Conservation (phyloP, 2,113 vertebrate genomes). For the Indri indri region DNA sequence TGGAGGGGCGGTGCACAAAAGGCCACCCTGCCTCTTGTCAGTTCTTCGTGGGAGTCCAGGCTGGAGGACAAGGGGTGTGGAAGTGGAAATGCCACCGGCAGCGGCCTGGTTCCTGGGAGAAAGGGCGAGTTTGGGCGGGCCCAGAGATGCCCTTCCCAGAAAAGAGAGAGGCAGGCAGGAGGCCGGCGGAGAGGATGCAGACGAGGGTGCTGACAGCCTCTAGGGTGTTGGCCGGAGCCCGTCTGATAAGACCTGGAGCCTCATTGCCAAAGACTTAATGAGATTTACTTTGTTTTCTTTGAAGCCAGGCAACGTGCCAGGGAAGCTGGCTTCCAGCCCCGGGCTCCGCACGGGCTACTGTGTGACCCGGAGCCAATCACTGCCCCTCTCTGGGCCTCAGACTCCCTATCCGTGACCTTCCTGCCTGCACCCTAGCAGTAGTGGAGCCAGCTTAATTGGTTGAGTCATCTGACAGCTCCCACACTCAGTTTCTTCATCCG, state of each 20-base stretch:
- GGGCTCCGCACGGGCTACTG: neutral
- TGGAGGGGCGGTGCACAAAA: no score
- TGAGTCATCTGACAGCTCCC: neutral
- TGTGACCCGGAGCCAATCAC: neutral
- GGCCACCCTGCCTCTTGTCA: neutral
- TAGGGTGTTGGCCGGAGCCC: neutral
- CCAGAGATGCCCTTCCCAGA: neutral
- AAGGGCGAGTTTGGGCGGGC: neutral
- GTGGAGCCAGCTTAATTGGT: neutral
- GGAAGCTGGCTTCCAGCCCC: neutral
- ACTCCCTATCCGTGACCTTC: neutral
- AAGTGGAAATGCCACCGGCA: neutral
- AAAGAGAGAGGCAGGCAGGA: neutral
- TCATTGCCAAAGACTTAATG: neutral
- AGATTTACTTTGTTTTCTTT: neutral
- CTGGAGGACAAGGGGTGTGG: neutral
- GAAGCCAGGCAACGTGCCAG: neutral
- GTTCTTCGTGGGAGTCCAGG: accelerated
- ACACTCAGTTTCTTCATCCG: neutral
- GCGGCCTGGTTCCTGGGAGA: neutral
- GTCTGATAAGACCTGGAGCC: neutral
- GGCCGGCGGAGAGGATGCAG: neutral
- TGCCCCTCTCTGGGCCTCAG: neutral
- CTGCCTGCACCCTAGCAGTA: neutral
- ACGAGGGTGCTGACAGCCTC: neutral